Base-by-base conservation (phyloP, 2,113 vertebrate species). In the Thomomys bottae region DNA sequence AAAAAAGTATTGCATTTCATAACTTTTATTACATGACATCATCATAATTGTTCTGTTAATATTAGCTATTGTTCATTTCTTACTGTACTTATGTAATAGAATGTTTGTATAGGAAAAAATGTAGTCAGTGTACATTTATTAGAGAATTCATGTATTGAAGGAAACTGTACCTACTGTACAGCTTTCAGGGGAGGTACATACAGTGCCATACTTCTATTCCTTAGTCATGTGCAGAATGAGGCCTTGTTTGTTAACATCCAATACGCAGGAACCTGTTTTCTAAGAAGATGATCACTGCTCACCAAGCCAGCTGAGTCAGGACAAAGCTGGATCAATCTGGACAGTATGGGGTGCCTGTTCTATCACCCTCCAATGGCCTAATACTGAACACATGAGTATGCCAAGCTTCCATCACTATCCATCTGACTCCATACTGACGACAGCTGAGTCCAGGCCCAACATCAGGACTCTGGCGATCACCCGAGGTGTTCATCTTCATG, bases 101-200 rank as follows among this genome's bases (percentile, higher is more conserved):
- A 34, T 68, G 36, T 24, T 30, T 42, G 8, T 36, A 14, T 23
- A 26, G 45, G 38, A 45, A 76, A 42, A 67, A n/a, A 61, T 21
- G n/a, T 2, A 30, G 11, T 36, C 5, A 32, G 5, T 32, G 17
- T 40, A n/a, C 18, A 18, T 68, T 93, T 73, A 90, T 63, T 81
- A 57, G 2, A 38, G 67, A 73, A 40, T 45, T 95, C 38, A 61
- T n/a, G 15, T 28, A 49, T 38, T 61, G n/a, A 81, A 86, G 49
- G 70, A 86, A 90, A 93, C 86, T 86, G 67, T 86, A 90, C 63
- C 40, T 86, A 8, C 38, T 42, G 28, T 36, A 17, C 20, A 71
- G 72, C 36, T 71, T 54, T 54, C 63, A 34, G 72, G 36, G 70
- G 77, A 89, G 42, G 38, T 6, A n/a, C 4, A 23, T 6, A n/a